These are phyloP conservation scores for Natator depressus DNA, from an alignment of 2,113 vertebrate species.

Conservation along the genomic window DNA sequence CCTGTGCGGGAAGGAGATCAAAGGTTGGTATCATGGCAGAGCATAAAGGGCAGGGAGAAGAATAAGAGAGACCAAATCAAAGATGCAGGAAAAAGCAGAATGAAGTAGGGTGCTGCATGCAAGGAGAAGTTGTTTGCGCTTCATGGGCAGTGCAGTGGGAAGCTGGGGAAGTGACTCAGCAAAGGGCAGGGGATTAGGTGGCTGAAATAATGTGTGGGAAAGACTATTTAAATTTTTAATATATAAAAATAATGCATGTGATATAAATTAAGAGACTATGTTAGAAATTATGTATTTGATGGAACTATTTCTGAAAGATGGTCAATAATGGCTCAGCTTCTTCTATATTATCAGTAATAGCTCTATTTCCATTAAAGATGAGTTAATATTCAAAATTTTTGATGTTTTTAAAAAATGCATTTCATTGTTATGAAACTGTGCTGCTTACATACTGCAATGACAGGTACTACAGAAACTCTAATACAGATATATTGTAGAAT, in stretches of 20 bases:
- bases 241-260: background rate
- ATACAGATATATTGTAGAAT: background rate
- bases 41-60: background rate
- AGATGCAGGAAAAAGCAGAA: background rate
- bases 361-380: background rate
- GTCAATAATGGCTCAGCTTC: background rate
- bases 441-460: background rate
- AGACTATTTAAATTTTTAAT: background rate
- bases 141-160: background rate
- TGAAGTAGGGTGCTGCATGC: background rate
- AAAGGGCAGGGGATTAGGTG: background rate
- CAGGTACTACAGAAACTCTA: background rate
- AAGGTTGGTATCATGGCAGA: background rate
- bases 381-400: background rate
- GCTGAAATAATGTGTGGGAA: background rate
- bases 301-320: background rate
- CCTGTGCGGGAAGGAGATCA: background rate
- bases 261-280: background rate
- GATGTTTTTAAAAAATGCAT: background rate
- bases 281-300: background rate
- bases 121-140: background rate
- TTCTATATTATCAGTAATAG: background rate
- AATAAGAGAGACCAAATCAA: rapidly evolving
- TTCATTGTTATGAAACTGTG: background rate
- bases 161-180: background rate